Evolutionary conservation across 2,797 vertebrate genomes (phyloP).

Genomic region (Halcyon leucocephala): DNA sequence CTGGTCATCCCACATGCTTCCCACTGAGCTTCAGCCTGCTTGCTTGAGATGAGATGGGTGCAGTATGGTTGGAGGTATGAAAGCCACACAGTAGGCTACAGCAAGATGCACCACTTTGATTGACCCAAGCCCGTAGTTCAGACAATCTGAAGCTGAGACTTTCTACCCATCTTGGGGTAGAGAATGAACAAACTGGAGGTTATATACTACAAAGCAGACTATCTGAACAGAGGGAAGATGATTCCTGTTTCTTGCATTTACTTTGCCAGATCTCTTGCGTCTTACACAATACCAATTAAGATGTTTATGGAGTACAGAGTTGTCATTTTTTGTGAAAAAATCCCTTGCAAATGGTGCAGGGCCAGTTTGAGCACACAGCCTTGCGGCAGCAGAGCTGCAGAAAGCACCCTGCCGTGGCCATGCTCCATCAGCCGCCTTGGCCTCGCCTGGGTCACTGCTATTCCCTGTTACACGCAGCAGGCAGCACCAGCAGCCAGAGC

Average conservation of each 20-base stretch:
- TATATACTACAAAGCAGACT: neutral
- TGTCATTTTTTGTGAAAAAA: neutral
- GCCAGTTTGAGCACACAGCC: neutral
- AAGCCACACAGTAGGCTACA: neutral
- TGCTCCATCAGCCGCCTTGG: neutral
- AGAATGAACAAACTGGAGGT: neutral
- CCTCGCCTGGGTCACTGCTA: neutral
- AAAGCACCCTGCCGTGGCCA: neutral
- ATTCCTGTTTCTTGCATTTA: neutral
- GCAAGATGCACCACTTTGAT: neutral
- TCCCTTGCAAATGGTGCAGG: neutral
- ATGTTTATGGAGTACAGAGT: neutral
- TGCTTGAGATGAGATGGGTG: neutral
- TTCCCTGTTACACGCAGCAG: neutral
- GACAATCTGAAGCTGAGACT: neutral
- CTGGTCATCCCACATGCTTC: accelerated
- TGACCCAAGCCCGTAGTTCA: neutral
- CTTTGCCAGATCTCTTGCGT: neutral
- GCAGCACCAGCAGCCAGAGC: neutral
- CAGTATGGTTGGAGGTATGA: neutral
- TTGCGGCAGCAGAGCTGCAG: neutral
- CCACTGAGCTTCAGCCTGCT: neutral
- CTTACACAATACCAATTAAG: neutral
- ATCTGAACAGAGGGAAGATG: neutral
- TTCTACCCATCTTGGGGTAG: neutral